Evolutionary conservation across 1,140 invertebrate species (phyloP).

Genomic region (Philotrypesis tridentata): DNA sequence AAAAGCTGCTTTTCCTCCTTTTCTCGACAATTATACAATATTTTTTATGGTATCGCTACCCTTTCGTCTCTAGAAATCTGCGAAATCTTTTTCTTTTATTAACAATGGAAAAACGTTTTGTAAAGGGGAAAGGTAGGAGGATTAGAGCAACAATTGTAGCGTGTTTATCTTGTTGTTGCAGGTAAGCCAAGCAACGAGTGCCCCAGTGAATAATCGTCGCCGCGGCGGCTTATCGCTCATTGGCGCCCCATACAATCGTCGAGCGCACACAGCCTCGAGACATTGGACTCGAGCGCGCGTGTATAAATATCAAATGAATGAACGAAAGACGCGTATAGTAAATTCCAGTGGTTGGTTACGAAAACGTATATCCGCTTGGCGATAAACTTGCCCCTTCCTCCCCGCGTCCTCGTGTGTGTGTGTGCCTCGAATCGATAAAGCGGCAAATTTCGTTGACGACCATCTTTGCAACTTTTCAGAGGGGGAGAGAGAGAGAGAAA

Average conservation of each 20-base stretch:
- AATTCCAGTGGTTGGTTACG: conserved; percentile 35
- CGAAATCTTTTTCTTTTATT: too few species aligned
- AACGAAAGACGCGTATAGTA: conserved; percentile 35
- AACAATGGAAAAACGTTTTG: too few species aligned
- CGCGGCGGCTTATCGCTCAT: neutral
- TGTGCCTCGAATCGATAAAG: conserved; percentile 6
- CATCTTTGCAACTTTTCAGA: too few species aligned
- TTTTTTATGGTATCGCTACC: too few species aligned
- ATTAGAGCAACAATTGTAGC: neutral
- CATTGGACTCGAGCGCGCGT: conserved; percentile 3
- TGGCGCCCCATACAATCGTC: conserved; percentile 11
- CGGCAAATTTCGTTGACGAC: conserved; percentile 41
- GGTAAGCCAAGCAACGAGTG: conserved; percentile 13
- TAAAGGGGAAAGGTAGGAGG: too few species aligned
- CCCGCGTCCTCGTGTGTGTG: neutral
- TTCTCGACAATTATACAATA: too few species aligned
- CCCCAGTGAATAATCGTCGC: neutral
- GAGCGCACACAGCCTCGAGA: conserved; percentile 22
- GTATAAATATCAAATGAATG: conserved; percentile 10
- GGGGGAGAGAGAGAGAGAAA: too few species aligned
- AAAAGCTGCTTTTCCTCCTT: too few species aligned
- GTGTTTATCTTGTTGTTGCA: conserved; percentile 17
- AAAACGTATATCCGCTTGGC: conserved; percentile 9
- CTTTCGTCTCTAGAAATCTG: too few species aligned
- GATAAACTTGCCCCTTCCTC: conserved; percentile 32